Conservation (phyloP, 1,140 invertebrate species). For the Elymnias hypermnestra region DNA sequence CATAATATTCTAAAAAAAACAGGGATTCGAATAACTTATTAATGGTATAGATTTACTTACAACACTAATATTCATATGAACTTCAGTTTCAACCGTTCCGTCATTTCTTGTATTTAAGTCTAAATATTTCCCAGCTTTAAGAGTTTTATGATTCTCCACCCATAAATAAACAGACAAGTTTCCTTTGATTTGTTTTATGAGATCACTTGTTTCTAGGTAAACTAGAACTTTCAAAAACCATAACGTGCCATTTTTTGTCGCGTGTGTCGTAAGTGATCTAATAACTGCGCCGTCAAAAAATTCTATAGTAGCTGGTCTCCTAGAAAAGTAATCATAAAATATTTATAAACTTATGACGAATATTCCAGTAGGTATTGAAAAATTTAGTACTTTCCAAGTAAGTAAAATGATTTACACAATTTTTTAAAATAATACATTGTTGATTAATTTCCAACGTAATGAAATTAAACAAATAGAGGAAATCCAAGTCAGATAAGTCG, state of each 20-base stretch:
- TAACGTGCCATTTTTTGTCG: slow-evolving; percentile 37
- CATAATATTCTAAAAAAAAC: no score
- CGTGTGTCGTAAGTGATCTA: slow-evolving; percentile 71
- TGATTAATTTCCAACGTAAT: no score
- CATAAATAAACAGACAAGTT: slow-evolving; percentile 31
- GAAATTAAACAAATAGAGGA: no score
- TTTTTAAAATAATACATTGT: no score
- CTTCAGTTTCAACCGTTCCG: slow-evolving; percentile 37
- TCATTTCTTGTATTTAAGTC: slow-evolving; percentile 32
- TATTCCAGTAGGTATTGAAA: no score
- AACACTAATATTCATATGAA: slow-evolving; percentile 46
- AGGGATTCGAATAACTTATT: no score
- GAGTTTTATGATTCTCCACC: slow-evolving; percentile 36
- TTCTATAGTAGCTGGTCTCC: slow-evolving; percentile 76
- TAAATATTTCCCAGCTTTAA: slow-evolving; percentile 32
- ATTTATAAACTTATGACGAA: no score
- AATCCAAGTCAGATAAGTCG: no score
- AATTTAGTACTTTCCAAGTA: no score
- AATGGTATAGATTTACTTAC: slow-evolving; percentile 23
- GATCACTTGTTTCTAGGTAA: slow-evolving; percentile 71
- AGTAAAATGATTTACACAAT: no score
- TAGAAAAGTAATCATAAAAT: slow-evolving; percentile 27
- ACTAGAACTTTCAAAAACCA: slow-evolving; percentile 74
- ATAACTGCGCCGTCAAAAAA: slow-evolving; percentile 76
- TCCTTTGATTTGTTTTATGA: slow-evolving; percentile 28